Base-by-base conservation (phyloP, 2,888 invertebrate genomes). In the Erynnis tages region DNA sequence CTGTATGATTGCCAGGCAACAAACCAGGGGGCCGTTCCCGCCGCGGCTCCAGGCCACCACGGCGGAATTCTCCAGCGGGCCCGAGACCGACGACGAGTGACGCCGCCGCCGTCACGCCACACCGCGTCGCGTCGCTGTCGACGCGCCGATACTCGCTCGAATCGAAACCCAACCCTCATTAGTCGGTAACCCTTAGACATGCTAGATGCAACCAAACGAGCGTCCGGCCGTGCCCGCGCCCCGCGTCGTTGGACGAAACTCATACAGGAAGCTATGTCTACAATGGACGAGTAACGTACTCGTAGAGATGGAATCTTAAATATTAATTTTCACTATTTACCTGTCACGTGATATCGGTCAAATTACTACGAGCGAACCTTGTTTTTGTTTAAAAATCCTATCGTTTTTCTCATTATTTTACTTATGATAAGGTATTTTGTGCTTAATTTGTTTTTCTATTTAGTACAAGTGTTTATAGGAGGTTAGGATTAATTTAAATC, bases 61-160 rank as follows among this genome's bases (percentile, higher is more conserved):
- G 60, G 91, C 93, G 60, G 94, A 94, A 65, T 94, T 93, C 88
- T 97, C 95, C 70, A 97, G 97, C 81, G 97, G 97, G 74, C 94
- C 96, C 34, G 97, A 96, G 77, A 95, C 97, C 27, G 97, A 97
- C 82, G 97, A 97, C 76, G 97, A 98, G 91, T 97, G 92, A 88
- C 58, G 13, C 4, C 45, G 32, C 53, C 6, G 11, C 45, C 29
- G 10, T 44, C 30, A 45, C 34, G 8, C 21, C n/a, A n/a, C n/a
- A n/a, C n/a, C n/a, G n/a, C n/a, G n/a, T n/a, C n/a, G n/a, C n/a
- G n/a, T n/a, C n/a, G n/a, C n/a, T n/a, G n/a, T 7, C n/a, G 14
- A 5, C 34, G 35, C 16, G 17, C 19, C 4, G 35, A 7, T 35
- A 5, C 6, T 19, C 10, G 19, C 10, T 17, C 19, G 35, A 34